These are phyloP conservation scores for Artibeus jamaicensis DNA, from an alignment of 2,797 vertebrate genomes.

Conservation along the genomic window DNA sequence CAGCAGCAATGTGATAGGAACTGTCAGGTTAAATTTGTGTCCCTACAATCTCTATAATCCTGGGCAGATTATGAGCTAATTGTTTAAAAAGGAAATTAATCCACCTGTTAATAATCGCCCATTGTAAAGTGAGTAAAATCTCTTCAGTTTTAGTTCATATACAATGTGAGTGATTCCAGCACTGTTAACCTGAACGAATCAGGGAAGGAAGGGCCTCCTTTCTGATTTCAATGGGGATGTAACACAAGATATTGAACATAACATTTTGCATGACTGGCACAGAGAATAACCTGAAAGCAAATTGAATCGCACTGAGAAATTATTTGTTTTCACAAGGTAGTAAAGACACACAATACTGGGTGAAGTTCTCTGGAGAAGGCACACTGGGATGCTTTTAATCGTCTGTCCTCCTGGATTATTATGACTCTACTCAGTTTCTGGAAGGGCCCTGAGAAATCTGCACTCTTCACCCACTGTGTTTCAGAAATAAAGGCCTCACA, in stretches of 20 bases:
- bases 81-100: not conserved
- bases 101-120: not conserved
- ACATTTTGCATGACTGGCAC: not conserved
- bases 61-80: not conserved
- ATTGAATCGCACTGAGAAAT: not conserved
- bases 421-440: not conserved
- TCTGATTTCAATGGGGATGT: no score
- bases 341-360: not conserved
- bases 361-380: not conserved
- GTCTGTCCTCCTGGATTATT: no score
- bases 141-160: not conserved
- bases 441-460: not conserved
- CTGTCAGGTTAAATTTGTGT: not conserved
- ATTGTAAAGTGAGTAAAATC: not conserved
- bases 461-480: not conserved
- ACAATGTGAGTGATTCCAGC: no score
- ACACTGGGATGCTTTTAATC: no score
- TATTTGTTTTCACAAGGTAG: not conserved
- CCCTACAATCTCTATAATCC: not conserved
- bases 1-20: no score
- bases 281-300: not conserved
- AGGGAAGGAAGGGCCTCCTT: not conserved
- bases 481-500: no score
- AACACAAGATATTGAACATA: not conserved
- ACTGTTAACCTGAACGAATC: not conserved